Base-by-base conservation (phyloP, 2,113 vertebrate species). In the Caranx melampygus region DNA sequence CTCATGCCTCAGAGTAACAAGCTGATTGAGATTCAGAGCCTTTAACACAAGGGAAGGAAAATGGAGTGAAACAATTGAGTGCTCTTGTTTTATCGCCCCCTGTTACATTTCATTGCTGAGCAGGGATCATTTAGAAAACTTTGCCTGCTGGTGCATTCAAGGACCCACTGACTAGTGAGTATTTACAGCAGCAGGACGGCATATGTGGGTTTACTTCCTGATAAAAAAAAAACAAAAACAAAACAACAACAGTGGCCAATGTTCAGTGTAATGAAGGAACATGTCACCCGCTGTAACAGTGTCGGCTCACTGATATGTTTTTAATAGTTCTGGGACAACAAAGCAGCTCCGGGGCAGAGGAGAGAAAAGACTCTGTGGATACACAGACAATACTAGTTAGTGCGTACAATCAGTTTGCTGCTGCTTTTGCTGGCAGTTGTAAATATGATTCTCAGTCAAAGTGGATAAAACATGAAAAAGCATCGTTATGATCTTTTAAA, bases 401-500 rank as follows among this genome's bases (percentile, higher is more conserved):
- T 26, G 26, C 26, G 26, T 8, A 42, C 8, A 42, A 42, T 42
- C 10, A 42, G 11, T 42, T 11, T 9, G 2, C 40, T 42, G 40
- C 40, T 42, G 40, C 8, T 42, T 42, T 42, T 42, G 40, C 10
- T 42, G 40, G 18, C 61, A 44, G 57, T 63, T 67, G 42, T 34
- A 16, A 37, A 40, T 66, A 0, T 31, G 11, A 59, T 78, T 76
- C 61, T 37, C 15, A 11, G 26, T 55, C 58, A 15, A 45, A 70
- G 16, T 26, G 26, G 34, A 9, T 1, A 9, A 62, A 64, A 63
- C 14, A n/a, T 67, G 37, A 20, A 2, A 31, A 61, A 37, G 20
- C 16, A 12, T 68, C 52, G 0, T 49, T 70, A 68, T 60, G 47
- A 72, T 62, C 54, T 16, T 52, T 59, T 26, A 16, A 75, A 49